phyloP scores from a whole-genome alignment of 2,113 vertebrate species.

The Vulpes lagopus region DNA sequence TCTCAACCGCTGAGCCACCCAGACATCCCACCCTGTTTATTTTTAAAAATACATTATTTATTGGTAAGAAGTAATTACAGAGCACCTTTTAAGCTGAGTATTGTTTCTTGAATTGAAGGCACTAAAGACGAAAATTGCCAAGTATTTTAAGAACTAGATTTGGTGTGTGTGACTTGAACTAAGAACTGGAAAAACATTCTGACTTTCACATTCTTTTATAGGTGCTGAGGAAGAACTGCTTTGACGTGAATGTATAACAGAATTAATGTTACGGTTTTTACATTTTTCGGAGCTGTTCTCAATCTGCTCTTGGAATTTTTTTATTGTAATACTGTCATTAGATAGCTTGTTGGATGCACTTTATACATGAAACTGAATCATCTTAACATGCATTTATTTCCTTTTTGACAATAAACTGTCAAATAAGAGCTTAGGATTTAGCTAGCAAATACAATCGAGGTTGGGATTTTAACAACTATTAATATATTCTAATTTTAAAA shows the following conservation, averaged over 20 bases:
- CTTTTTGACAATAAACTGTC: constrained; percentile 56
- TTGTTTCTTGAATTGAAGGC: constrained; percentile 26
- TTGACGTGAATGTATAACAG: constrained; percentile 58
- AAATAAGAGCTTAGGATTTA: constrained; percentile 52
- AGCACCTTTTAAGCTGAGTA: neutral
- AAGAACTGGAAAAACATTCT: neutral
- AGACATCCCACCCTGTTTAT: no score
- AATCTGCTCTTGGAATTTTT: constrained; percentile 36
- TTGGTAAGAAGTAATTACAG: constrained; percentile 58
- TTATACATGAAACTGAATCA: neutral
- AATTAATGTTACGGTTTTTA: constrained; percentile 49
- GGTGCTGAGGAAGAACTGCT: constrained; percentile 45
- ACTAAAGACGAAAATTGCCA: constrained; percentile 37
- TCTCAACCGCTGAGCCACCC: no score
- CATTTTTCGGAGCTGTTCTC: constrained; percentile 54
- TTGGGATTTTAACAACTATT: constrained; percentile 49
- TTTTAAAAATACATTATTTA: constrained; percentile 15
- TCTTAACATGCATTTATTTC: constrained; percentile 30
- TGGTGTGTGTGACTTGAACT: constrained; percentile 28
- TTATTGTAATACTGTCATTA: constrained; percentile 53
- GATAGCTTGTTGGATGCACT: constrained; percentile 37
- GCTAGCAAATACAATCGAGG: neutral
- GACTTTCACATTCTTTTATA: constrained; percentile 55
- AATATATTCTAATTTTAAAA: constrained; percentile 56
- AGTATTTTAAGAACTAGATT: constrained; percentile 64